Evolutionary conservation across 2,888 invertebrate genomes (phyloP), one percentile per base, ranked within the genome.

Genomic region (Agonopterix arenella): DNA sequence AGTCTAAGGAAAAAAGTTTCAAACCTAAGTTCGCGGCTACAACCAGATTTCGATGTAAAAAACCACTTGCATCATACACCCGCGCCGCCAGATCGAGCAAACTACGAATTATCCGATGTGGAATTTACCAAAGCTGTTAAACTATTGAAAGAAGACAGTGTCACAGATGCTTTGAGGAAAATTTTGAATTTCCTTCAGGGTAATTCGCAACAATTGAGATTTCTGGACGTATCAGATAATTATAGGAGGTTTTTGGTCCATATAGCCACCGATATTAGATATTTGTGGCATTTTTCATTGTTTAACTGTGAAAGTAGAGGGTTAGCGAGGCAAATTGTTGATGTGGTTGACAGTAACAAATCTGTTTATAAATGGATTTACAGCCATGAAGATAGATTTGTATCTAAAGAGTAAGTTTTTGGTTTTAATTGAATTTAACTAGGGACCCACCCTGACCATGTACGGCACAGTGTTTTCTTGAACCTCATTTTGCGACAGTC

Each of bases 191-290:
- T 67, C 52, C 52, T 77, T 2, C 50, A 54, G 13, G 63, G 58
- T 46, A 36, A 51, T 4, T 51, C 53, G 0, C 54, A 36, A 0
- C 61, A 68, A 36, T 2, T 68, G 4, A 49, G 51, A 44, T 70
- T 75, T 36, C 59, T 61, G 0, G 48, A 52, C 4, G 48, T 62
- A 11, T 49, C 64, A 0, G 49, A 51, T 1, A 36, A 52, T 1
- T 51, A 63, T 5, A 61, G 70, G 40, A 60, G 61, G 0, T 53
- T 73, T 38, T 49, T 78, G 3, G 48, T 61, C 0, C 56, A 56
- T 9, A 54, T 78, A 9, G 60, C 53, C 2, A 44, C 16, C 1
- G 58, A 70, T 40, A 47, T 55, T 0, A 49, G 53, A 0, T 54
- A 60, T 37, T 55, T 76, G 13, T 51, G 2, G 28, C 28, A 50